Evolutionary conservation across 1,140 invertebrate genomes (phyloP), one percentile per base, ranked within the genome.

Genomic region (Drosophila pandora): DNA sequence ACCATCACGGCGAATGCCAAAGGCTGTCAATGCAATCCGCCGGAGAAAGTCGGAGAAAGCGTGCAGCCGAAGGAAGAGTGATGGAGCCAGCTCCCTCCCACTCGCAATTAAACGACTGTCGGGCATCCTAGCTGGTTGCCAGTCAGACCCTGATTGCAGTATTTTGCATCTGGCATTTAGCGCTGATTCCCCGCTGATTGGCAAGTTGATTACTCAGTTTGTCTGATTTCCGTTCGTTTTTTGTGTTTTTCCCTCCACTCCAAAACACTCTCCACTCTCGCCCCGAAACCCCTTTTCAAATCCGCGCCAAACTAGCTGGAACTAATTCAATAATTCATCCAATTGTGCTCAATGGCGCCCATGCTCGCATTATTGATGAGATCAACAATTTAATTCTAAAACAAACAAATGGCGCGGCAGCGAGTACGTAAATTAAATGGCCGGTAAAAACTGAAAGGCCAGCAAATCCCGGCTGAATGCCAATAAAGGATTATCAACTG

Each of bases 321-420:
- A 68, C 23, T 69, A 68, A 69, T 69, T 68, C 22, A 68, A 67
- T 69, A 55, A 68, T 69, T 37, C 23, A 68, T 55, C 37, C 39
- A 34, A 67, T 67, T 67, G 45, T 23, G 8, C 8, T 9, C 22
- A 9, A 28, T 41, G 13, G n/a, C 13, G 45, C 60, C 25, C 28
- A 17, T 17, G 17, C n/a, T 28, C n/a, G 22, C 47, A 49, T 39
- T 64, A 64, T 59, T 64, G 54, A 64, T 59, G 30, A 48, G 41
- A 17, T 9, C 10, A 9, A 17, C 53, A 34, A 30, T 34, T 45
- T 30, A 56, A 56, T 30, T 30, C 65, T 67, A 37, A 55, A 67
- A 67, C 8, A 55, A 67, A 68, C 37, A 47, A 30, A 54, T 25
- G 22, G 8, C 22, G 37, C 13, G 12, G 25, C 25, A 28, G 25